A percentile compares a stretch with the other conserved stretches of the same genome.
phyloP scores from a whole-genome alignment of 2,888 invertebrate species.

The Euzophera pinguis region DNA sequence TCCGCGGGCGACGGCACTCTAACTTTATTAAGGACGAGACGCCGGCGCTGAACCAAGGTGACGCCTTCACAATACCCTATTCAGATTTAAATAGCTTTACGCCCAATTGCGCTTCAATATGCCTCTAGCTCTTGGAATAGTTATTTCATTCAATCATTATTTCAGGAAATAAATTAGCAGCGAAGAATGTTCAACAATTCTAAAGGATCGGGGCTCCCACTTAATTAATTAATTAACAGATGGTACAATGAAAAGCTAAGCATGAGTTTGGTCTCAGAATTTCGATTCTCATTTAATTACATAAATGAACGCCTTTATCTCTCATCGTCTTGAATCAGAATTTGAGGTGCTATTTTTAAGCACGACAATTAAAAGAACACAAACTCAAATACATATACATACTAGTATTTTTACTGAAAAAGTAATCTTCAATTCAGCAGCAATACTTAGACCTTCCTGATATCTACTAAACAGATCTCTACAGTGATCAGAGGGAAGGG shows the following conservation, averaged over 20 bases:
- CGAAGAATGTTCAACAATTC: slow-evolving; percentile 28
- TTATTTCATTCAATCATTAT: slow-evolving; percentile 74
- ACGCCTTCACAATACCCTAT: slow-evolving; percentile 75
- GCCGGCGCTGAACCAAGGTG: slow-evolving; percentile 71
- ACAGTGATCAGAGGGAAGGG: too few species aligned
- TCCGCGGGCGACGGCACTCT: slow-evolving; percentile 59
- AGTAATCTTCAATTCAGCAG: too few species aligned
- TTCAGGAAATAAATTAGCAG: slow-evolving; percentile 44
- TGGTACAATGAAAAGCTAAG: slow-evolving; percentile 1
- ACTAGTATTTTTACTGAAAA: too few species aligned
- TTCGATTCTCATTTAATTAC: not conserved
- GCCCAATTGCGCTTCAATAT: slow-evolving; percentile 77
- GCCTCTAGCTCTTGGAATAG: slow-evolving; percentile 64
- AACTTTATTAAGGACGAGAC: slow-evolving; percentile 72
- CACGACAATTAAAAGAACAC: too few species aligned
- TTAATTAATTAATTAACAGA: slow-evolving; percentile 7
- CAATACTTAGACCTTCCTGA: too few species aligned
- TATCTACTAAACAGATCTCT: too few species aligned
- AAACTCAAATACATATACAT: too few species aligned
- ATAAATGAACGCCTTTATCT: slow-evolving; percentile 13
- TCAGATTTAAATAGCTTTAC: slow-evolving; percentile 79
- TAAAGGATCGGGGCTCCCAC: not conserved
- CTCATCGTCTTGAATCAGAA: too few species aligned
- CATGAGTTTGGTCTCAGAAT: not conserved
- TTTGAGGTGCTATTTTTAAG: too few species aligned